phyloP scores from a whole-genome alignment of 2,797 vertebrate genomes.

The Thunnus albacares region DNA sequence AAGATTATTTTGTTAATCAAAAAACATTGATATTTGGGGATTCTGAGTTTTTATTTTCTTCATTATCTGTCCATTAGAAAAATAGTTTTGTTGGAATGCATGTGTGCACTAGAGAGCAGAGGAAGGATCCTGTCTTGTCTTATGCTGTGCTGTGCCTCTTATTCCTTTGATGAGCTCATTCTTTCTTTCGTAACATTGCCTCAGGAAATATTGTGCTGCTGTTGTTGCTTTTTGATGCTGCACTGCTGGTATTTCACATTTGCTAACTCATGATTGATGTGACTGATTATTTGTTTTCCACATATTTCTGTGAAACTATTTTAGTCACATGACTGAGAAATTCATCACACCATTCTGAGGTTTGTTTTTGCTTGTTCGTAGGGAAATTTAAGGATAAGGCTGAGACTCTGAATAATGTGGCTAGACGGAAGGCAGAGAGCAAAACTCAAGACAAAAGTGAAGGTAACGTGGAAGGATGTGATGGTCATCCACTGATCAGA shows the following conservation, averaged over 20 bases:
- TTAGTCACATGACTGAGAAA: conserved; percentile 11
- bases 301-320: not conserved
- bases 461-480: conserved; percentile 83
- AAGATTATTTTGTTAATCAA: not conserved
- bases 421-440: conserved; percentile 83
- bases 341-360: conserved; percentile 15
- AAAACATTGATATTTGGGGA: not conserved
- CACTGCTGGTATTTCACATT: not conserved
- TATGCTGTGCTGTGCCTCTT: conserved; percentile 1
- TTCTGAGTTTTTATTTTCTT: not conserved
- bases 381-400: conserved; percentile 93
- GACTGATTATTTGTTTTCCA: not conserved
- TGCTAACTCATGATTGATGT: not conserved
- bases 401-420: conserved; percentile 88
- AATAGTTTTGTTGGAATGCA: not conserved
- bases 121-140: not conserved
- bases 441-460: conserved; percentile 86
- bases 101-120: not conserved
- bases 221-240: conserved; percentile 8
- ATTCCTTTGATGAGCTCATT: conserved; percentile 8
- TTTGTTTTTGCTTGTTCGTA: conserved; percentile 77
- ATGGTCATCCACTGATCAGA: conserved; percentile 18
- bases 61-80: not conserved
- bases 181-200: not conserved
- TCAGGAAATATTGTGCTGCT: not conserved